phyloP scores from a whole-genome alignment of 2,113 vertebrate species.

The Lophotis ruficrista region DNA sequence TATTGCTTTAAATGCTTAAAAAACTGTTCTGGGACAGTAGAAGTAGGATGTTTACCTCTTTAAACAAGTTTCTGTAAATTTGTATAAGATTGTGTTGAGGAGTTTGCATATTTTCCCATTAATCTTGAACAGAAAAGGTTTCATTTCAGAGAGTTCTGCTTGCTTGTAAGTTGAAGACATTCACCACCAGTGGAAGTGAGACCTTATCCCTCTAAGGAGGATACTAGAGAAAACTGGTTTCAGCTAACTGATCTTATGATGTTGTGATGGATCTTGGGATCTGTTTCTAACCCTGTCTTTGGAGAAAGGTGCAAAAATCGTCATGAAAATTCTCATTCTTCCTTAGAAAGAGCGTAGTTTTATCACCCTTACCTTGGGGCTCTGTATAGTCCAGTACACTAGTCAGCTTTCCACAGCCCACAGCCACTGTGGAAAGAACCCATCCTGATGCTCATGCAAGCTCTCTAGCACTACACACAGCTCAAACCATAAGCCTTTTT shows the following conservation, averaged over 20 bases:
- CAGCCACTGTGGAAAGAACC: not conserved
- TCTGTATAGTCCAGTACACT: not conserved
- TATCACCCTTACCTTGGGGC: not conserved
- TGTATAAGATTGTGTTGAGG: not conserved
- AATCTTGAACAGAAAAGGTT: not conserved
- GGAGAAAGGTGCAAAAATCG: not conserved
- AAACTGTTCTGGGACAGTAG: not conserved
- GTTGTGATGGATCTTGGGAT: not conserved
- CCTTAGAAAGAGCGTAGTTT: not conserved
- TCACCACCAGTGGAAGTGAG: not conserved
- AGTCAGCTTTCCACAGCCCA: not conserved
- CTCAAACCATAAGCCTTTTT: not conserved
- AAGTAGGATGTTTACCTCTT: not conserved
- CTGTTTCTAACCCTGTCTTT: not conserved
- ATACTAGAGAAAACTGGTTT: not conserved
- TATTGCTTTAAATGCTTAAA: not conserved
- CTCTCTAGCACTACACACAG: not conserved
- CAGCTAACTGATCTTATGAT: not conserved
- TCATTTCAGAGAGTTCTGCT: not conserved
- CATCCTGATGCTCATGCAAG: not conserved
- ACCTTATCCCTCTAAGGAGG: not conserved
- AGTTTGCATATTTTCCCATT: not conserved
- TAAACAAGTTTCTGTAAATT: not conserved
- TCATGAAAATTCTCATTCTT: too few species aligned
- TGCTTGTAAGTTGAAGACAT: not conserved